Evolutionary conservation across 2,888 invertebrate genomes (phyloP), one percentile per base, ranked within the genome.

Genomic region (Ochropleura plecta): DNA sequence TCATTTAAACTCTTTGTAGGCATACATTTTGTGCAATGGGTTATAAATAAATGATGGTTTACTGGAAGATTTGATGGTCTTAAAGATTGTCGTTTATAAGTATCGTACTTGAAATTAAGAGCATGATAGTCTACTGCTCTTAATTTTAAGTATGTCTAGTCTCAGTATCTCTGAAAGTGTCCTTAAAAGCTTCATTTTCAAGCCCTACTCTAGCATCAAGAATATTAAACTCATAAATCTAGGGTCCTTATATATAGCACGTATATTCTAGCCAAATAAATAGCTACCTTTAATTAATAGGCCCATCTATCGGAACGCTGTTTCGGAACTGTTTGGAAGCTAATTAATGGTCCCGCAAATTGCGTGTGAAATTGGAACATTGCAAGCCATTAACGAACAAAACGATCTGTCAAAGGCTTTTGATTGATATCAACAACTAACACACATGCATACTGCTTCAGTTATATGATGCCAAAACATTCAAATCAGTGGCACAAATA

Each of bases 301-400:
- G 40, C 20, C 10, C 16, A 73, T 82, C 68, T 59, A 73, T 67
- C 40, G 65, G 49, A 57, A 67, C 53, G 71, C 53, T 76, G 70
- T 76, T 70, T 55, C 60, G 65, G 64, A 74, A 60, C 66, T 48
- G 66, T 71, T 60, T 62, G 59, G 46, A 48, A 64, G 48, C 63
- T 72, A 84, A 82, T 84, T 82, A 82, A 82, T 82, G 71, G 59
- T 16, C 12, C 18, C 48, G 67, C 59, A 72, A 84, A 82, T 77
- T 84, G 82, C 67, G 78, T 77, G 78, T 67, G 78, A 77, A 81
- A 84, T 84, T 82, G 82, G 66, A 72, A 69, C 63, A 60, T 55
- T 66, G 68, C 60, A 55, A 63, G 69, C 65, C 60, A 83, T 69
- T 74, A 30, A 14, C n/a, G 64, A 60, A 81, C 81, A 84, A 75